These are phyloP conservation scores for Stenotaenia linearis DNA, from an alignment of 2,888 invertebrate species.

Conservation along the genomic window DNA sequence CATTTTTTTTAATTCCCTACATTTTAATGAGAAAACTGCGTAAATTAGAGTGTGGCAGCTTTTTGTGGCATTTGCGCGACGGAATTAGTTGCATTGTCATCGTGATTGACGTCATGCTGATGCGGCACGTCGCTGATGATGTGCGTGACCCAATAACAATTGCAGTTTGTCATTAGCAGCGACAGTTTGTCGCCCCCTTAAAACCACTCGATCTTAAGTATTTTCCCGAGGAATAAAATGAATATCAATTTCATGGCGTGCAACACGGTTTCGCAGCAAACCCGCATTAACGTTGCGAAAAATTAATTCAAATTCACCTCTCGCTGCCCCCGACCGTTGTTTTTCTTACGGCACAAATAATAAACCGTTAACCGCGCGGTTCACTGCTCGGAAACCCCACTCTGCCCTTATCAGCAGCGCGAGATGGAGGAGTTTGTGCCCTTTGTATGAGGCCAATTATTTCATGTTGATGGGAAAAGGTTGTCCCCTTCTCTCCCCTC, in stretches of 20 bases:
- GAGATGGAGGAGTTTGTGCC: background rate
- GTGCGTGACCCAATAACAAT: background rate
- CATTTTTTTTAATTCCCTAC: no score
- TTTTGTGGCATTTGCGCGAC: background rate
- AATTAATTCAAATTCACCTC: background rate
- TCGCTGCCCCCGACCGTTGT: background rate
- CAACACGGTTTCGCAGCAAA: no score
- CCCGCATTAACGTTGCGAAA: no score
- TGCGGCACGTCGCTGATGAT: background rate
- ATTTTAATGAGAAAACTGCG: no score
- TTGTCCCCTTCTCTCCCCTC: background rate
- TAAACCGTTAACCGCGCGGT: background rate
- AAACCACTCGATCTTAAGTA: no score
- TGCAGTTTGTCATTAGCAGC: background rate
- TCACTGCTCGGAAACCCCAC: background rate
- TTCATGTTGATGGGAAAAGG: conserved; percentile 2
- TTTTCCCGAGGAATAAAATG: background rate
- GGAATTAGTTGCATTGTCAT: background rate
- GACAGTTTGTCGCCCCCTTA: no score
- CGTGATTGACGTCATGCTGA: background rate
- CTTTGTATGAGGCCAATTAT: background rate
- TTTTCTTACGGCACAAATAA: background rate
- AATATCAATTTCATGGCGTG: no score
- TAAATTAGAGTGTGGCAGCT: no score
- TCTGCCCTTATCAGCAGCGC: background rate